phyloP scores from a whole-genome alignment of 1,140 invertebrate genomes.

The Temnothorax nylanderi region DNA sequence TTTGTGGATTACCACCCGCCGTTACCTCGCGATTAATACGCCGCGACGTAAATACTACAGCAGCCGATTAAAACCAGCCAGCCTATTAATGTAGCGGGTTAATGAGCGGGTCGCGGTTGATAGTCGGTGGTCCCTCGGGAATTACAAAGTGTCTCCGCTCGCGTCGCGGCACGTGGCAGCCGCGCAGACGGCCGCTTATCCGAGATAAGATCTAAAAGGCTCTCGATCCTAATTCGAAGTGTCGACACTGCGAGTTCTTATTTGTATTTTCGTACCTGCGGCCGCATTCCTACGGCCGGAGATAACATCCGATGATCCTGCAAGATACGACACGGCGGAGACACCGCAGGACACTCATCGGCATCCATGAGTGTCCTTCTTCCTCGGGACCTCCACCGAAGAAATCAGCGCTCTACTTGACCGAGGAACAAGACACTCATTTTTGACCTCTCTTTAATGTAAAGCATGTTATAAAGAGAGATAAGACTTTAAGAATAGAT shows the following conservation, averaged over 20 bases:
- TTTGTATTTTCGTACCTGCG: slow-evolving; percentile 76
- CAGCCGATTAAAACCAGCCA: slow-evolving; percentile 35
- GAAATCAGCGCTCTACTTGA: not conserved
- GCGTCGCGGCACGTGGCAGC: slow-evolving; percentile 64
- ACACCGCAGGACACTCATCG: slow-evolving; percentile 38
- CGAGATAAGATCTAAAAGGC: slow-evolving; percentile 73
- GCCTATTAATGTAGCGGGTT: slow-evolving; percentile 55
- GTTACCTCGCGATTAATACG: slow-evolving; percentile 21
- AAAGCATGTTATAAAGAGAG: not conserved
- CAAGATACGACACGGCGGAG: slow-evolving; percentile 45
- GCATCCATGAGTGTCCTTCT: not conserved
- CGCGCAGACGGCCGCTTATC: slow-evolving; percentile 59
- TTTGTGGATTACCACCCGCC: slow-evolving; percentile 23
- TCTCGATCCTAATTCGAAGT: slow-evolving; percentile 74
- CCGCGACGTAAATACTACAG: not conserved
- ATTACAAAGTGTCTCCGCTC: slow-evolving; percentile 49
- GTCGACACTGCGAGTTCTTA: slow-evolving; percentile 68
- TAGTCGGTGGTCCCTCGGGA: slow-evolving; percentile 39
- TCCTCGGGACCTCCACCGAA: not conserved
- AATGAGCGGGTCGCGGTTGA: not conserved
- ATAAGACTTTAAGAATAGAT: not conserved
- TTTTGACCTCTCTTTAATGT: not conserved
- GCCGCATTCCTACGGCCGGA: slow-evolving; percentile 68
- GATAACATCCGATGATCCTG: slow-evolving; percentile 73
- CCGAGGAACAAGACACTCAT: not conserved